Evolutionary conservation across 2,888 invertebrate species (phyloP).

Genomic region (Abscondita cerata): DNA sequence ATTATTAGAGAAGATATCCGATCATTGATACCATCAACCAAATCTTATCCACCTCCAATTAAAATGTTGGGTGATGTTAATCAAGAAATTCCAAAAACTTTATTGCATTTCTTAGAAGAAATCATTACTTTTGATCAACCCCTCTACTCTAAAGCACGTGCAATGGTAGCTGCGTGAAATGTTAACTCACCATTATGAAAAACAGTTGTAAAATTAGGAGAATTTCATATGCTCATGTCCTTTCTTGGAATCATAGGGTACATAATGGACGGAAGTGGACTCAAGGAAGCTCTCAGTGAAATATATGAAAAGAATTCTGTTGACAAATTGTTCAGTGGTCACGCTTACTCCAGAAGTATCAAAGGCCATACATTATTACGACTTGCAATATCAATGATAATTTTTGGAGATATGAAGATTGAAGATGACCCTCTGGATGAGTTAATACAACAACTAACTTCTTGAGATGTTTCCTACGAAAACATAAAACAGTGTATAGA

Average conservation of each 20-base stretch:
- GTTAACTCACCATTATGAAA: slow-evolving; percentile 35
- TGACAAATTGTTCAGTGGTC: slow-evolving; percentile 49
- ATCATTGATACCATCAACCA: slow-evolving; percentile 48
- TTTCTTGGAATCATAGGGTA: slow-evolving; percentile 43
- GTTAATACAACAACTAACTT: slow-evolving; percentile 39
- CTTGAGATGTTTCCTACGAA: slow-evolving; percentile 36
- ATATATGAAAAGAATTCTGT: slow-evolving; percentile 44
- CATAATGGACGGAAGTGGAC: slow-evolving; percentile 40
- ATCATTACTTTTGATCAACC: slow-evolving; percentile 41
- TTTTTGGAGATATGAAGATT: slow-evolving; percentile 45
- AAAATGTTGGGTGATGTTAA: slow-evolving; percentile 46
- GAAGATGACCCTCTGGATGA: slow-evolving; percentile 41
- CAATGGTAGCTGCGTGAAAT: slow-evolving; percentile 30
- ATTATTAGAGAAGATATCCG: slow-evolving; percentile 48
- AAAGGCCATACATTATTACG: slow-evolving; percentile 48
- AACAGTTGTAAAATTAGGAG: slow-evolving; percentile 48
- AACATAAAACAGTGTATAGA: slow-evolving; percentile 33
- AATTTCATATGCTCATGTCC: slow-evolving; percentile 50
- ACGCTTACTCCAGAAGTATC: slow-evolving; percentile 50
- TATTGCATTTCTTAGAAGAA: slow-evolving; percentile 49
- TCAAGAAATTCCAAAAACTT: slow-evolving; percentile 45
- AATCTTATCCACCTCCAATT: slow-evolving; percentile 50
- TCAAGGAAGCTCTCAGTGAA: slow-evolving; percentile 39
- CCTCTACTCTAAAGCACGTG: slow-evolving; percentile 34
- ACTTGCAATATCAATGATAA: slow-evolving; percentile 38